A percentile compares a stretch with the other conserved stretches of the same genome.
phyloP scores from a whole-genome alignment of 2,113 vertebrate species.

The Indicator indicator region DNA sequence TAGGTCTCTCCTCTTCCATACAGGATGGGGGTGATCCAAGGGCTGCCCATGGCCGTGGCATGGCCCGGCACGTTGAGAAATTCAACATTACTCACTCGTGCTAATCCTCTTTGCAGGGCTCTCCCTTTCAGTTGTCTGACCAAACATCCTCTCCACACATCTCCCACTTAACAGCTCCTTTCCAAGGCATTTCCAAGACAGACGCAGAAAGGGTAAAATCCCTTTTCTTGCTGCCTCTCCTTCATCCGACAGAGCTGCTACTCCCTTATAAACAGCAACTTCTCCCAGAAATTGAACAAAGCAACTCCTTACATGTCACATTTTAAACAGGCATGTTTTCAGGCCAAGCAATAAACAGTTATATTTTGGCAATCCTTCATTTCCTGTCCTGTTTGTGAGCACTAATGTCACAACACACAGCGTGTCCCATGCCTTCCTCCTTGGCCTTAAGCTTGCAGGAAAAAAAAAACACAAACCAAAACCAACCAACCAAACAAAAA shows the following conservation, averaged over 20 bases:
- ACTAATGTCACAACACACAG: slow-evolving; percentile 45
- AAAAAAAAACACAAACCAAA: neutral
- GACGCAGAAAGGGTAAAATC: neutral
- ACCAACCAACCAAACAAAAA: neutral
- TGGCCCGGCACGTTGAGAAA: neutral
- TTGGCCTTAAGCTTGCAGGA: neutral
- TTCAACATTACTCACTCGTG: neutral
- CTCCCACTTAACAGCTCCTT: neutral
- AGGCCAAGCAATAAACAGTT: slow-evolving; percentile 60
- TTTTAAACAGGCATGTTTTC: slow-evolving; percentile 51
- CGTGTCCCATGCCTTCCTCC: slow-evolving; percentile 22
- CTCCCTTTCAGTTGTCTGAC: neutral
- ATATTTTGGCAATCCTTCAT: slow-evolving; percentile 58
- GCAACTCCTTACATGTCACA: slow-evolving; percentile 32
- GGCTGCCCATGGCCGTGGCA: rapidly evolving
- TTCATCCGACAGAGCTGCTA: neutral
- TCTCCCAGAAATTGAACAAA: slow-evolving; percentile 24
- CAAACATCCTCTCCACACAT: neutral
- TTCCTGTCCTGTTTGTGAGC: slow-evolving; percentile 53
- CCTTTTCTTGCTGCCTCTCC: neutral
- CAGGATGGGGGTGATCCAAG: neutral
- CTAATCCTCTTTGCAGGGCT: neutral
- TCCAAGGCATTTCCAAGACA: neutral
- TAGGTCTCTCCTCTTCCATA: neutral
- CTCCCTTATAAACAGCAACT: slow-evolving; percentile 10